phyloP scores from a whole-genome alignment of 1,140 invertebrate genomes.

The Sitophilus oryzae region DNA sequence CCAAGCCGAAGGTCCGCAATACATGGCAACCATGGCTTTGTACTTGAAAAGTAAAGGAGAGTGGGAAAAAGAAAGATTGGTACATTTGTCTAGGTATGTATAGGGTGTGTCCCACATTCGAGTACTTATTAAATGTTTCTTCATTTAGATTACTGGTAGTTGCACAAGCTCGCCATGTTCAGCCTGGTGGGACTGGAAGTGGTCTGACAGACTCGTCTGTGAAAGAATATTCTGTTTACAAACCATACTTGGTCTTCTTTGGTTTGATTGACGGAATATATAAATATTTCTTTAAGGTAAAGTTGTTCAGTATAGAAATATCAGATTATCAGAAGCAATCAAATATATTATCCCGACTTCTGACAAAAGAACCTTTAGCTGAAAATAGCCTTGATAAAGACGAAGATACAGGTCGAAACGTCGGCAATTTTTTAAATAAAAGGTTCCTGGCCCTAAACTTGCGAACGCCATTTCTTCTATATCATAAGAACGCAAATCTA shows the following conservation, averaged over 20 bases:
- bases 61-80: conserved; percentile 62
- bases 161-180: conserved; percentile 67
- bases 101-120: background rate
- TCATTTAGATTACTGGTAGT: conserved; percentile 61
- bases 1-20: conserved; percentile 85
- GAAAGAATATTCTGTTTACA: conserved; percentile 78
- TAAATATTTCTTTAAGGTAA: conserved; percentile 67
- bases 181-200: conserved; percentile 50
- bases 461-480: too few relatives aligned
- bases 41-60: conserved; percentile 66
- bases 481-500: too few relatives aligned
- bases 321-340: too few relatives aligned
- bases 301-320: conserved; percentile 14
- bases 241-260: conserved; percentile 80
- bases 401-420: too few relatives aligned
- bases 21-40: conserved; percentile 74
- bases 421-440: too few relatives aligned
- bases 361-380: background rate
- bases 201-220: conserved; percentile 49
- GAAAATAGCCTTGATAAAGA: too few relatives aligned
- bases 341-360: background rate
- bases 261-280: conserved; percentile 73
- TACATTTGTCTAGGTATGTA: conserved; percentile 56
- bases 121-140: background rate
- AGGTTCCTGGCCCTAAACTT: too few relatives aligned